Conservation (phyloP, 1,140 invertebrate genomes). For the Melitaea cinxia region DNA sequence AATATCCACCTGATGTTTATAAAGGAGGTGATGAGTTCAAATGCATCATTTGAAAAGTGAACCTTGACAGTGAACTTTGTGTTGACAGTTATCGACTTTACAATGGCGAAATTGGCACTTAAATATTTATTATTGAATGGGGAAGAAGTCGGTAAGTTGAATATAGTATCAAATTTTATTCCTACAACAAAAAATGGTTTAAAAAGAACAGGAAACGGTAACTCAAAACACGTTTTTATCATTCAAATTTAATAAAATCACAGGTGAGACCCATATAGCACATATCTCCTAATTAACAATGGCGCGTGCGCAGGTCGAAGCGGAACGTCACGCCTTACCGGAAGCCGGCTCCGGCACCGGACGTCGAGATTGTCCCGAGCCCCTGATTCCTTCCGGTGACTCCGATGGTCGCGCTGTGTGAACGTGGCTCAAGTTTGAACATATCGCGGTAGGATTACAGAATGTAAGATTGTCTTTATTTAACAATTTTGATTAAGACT, state of each 20-base stretch:
- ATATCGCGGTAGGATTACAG: conserved; percentile 32
- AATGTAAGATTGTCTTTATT: not conserved
- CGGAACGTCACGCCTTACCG: conserved; percentile 63
- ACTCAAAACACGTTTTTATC: not conserved
- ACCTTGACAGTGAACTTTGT: conserved; percentile 19
- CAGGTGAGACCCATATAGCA: conserved; percentile 31
- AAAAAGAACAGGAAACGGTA: not conserved
- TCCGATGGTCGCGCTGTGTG: conserved; percentile 50
- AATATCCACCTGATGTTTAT: conserved; percentile 53
- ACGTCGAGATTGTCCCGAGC: conserved; percentile 74
- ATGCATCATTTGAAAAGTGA: conserved; percentile 32
- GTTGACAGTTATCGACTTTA: not conserved
- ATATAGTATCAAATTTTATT: not conserved
- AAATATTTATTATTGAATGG: not conserved
- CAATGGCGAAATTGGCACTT: not conserved
- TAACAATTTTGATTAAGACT: not conserved
- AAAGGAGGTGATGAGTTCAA: conserved; percentile 36
- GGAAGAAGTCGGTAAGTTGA: not conserved
- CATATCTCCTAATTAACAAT: conserved; percentile 36
- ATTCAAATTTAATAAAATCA: conserved; percentile 11
- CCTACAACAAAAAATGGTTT: not conserved
- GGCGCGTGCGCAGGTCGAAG: conserved; percentile 67
- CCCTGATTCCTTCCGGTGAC: conserved; percentile 77
- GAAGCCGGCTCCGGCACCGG: conserved; percentile 58
- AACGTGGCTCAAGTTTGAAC: conserved; percentile 38